Evolutionary conservation across 2,113 vertebrate genomes (phyloP).

Genomic region (Callopanchax toddi): DNA sequence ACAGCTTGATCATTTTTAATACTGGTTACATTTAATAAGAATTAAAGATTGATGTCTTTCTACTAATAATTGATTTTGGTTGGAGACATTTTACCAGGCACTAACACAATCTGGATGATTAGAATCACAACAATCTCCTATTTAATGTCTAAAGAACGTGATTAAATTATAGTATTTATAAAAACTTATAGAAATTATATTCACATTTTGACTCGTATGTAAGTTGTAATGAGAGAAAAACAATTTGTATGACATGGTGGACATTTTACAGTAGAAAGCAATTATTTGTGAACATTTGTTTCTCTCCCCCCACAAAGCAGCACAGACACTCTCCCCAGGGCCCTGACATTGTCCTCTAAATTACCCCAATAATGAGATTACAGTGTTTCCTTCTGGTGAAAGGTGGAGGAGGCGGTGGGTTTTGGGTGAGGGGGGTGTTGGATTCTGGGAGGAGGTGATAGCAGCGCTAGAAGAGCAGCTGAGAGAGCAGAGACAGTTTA

Average conservation of each 20-base stretch:
- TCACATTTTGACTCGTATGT: background rate
- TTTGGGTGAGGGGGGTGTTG: conserved; percentile 27
- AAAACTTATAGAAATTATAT: background rate
- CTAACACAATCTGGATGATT: too few species aligned
- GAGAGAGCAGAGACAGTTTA: conserved; percentile 65
- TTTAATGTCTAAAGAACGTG: too few species aligned
- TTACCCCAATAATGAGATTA: conserved; percentile 87
- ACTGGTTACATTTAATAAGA: background rate
- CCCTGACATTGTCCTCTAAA: conserved; percentile 83
- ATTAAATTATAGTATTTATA: background rate
- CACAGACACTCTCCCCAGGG: conserved; percentile 54
- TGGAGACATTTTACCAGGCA: too few species aligned
- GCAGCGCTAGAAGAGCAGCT: conserved; percentile 52
- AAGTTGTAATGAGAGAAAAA: background rate
- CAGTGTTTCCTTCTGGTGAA: conserved; percentile 69
- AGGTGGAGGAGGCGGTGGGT: conserved; percentile 32
- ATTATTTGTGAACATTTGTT: conserved; percentile 3
- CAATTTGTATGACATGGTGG: background rate
- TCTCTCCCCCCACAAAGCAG: conserved; percentile 27
- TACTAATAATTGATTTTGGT: too few species aligned
- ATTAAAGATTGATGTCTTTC: background rate
- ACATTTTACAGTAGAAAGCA: background rate
- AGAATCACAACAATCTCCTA: too few species aligned
- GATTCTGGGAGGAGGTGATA: conserved; percentile 82
- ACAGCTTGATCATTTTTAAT: background rate